Percentiles rank a stretch among this genome's conserved stretches.
Conservation (phyloP, 2,888 invertebrate genomes). For the Teleogryllus oceanicus region DNA sequence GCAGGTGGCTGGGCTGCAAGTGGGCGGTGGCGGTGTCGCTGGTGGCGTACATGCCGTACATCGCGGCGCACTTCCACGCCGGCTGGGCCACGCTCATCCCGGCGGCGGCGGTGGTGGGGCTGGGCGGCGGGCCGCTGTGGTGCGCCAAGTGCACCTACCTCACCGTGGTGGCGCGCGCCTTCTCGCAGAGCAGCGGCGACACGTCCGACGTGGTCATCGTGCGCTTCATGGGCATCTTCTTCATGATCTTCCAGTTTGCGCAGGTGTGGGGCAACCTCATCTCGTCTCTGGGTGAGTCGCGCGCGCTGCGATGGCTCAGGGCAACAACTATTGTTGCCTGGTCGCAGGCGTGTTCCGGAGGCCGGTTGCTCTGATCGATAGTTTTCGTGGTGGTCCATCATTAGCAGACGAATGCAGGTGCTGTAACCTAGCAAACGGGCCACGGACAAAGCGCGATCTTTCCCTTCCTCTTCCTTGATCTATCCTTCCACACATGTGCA, state of each 20-base stretch:
- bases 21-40: constrained; percentile 83
- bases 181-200: constrained; percentile 67
- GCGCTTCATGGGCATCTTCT: constrained; percentile 91
- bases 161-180: constrained; percentile 77
- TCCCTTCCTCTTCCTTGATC: too few relatives aligned
- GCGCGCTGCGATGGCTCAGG: not conserved
- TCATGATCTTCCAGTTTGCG: constrained; percentile 94
- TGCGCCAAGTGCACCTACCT: constrained; percentile 93
- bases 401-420: too few relatives aligned
- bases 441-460: too few relatives aligned
- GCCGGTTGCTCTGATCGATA: too few relatives aligned
- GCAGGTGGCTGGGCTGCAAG: constrained; percentile 84
- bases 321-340: not conserved
- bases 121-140: constrained; percentile 92
- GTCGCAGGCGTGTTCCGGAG: not conserved
- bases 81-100: constrained; percentile 79
- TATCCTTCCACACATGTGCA: too few relatives aligned
- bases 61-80: constrained; percentile 85
- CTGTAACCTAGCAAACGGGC: too few relatives aligned
- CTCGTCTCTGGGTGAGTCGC: constrained; percentile 71
- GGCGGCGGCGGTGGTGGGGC: constrained; percentile 77
- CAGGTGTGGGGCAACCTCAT: constrained; percentile 92
- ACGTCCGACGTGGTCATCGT: constrained; percentile 61
- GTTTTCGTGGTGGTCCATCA: too few relatives aligned
- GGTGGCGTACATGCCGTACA: constrained; percentile 87